Base-by-base conservation (phyloP, 2,888 invertebrate genomes). In the Halictus quadricinctus region DNA sequence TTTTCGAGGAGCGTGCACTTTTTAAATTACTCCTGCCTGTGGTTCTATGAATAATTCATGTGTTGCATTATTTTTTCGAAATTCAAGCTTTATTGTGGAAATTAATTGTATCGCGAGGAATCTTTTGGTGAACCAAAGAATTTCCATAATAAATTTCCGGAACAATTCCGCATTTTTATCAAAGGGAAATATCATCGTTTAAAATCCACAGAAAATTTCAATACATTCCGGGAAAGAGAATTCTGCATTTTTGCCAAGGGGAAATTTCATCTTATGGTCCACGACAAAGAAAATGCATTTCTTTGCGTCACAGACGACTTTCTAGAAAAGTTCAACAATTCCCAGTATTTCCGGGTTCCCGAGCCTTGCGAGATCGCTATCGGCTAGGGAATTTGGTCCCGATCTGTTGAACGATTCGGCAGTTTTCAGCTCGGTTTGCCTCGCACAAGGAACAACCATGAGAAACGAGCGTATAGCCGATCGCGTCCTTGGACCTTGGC, bases 401-500 rank as follows among this genome's bases (percentile, higher is more conserved):
- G 64, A 64, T 15, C 29, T 7, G 64, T 15, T 29, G 64, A 64
- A 64, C 29, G 7, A 64, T 64, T 64, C 25, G 64, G 29, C 64
- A 64, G 54, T 10, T 54, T 64, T 64, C 25, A 29, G 64, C 29
- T 64, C 64, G 64, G 25, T 15, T 15, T 29, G 29, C 25, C 15
- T 25, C 64, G 29, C 29, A 15, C 7, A 64, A 29, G 29, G 64
- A 13, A 29, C 43, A 21, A n/a, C 46, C 69, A 78, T 48, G 72
- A 54, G 41, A 66, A 72, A 81, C 72, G 75, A 43, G 43, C 58
- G 58, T 15, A 10, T 15, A 10, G 15, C n/a, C 75, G 72, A 50
- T 48, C 41, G 69, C 36, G 69, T 69, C 69, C 72, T 72, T 72
- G 72, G 50, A 46, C 72, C 50, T 73, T 36, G 54, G 29, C 50